Conservation (phyloP, 2,113 vertebrate species). For the Cynocephalus volans region DNA sequence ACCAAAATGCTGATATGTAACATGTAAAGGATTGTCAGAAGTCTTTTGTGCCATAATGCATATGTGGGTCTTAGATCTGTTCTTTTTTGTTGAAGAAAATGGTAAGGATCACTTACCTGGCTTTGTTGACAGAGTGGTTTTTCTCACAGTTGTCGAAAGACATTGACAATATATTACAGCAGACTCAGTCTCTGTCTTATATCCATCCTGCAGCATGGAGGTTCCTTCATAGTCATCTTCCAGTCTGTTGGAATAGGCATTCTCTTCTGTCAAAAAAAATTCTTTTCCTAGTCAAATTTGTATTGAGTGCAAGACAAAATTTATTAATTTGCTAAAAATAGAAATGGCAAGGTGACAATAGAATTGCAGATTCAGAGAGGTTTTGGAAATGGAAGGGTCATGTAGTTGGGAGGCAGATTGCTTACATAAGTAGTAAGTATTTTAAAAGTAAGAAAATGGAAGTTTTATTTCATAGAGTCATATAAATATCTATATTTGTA, state of each 20-base stretch:
- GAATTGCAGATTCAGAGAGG: background rate
- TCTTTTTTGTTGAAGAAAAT: background rate
- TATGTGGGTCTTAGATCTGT: background rate
- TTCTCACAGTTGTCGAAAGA: background rate
- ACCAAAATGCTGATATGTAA: background rate
- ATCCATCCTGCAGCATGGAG: background rate
- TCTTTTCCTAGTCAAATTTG: background rate
- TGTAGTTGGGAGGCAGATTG: background rate
- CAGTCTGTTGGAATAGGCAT: background rate
- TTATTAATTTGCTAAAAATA: background rate
- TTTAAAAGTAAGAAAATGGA: conserved; percentile 22
- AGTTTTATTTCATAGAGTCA: background rate
- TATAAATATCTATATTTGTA: background rate
- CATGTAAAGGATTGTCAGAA: background rate
- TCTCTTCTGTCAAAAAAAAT: background rate
- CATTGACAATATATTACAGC: background rate
- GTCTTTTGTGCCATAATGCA: background rate
- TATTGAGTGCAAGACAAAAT: background rate
- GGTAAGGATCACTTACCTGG: background rate
- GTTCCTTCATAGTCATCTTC: background rate
- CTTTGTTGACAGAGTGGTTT: background rate
- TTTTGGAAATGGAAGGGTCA: background rate
- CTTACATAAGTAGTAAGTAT: background rate
- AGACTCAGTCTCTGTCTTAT: background rate
- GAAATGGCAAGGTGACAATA: background rate